Evolutionary conservation across 2,797 vertebrate species (phyloP).

Genomic region (Spinus pinus): DNA sequence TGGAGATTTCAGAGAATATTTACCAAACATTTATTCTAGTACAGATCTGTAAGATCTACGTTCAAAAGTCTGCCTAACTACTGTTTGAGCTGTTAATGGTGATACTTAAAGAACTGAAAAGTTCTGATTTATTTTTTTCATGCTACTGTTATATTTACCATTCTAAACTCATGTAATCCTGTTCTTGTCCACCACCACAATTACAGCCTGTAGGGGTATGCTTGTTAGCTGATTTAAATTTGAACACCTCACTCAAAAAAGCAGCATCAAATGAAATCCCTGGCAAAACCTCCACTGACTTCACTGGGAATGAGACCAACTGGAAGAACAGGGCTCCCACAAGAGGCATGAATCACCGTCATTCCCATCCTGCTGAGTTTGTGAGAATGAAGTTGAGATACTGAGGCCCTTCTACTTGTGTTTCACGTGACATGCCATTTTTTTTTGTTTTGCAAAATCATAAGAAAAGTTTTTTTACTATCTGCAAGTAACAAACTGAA

Average conservation of each 20-base stretch:
- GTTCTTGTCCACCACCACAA: background rate
- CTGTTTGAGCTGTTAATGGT: background rate
- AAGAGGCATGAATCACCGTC: constrained; percentile 21
- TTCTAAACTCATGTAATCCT: background rate
- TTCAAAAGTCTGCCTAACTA: background rate
- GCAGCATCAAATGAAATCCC: background rate
- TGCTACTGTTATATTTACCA: background rate
- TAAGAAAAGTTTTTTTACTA: background rate
- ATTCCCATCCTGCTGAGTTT: constrained; percentile 21
- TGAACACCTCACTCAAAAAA: background rate
- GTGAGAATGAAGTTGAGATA: background rate
- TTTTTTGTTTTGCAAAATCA: background rate
- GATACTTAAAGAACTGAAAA: background rate
- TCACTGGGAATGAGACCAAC: constrained; percentile 41
- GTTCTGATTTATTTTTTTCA: background rate
- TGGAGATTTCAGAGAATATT: background rate
- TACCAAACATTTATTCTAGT: background rate
- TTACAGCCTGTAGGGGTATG: background rate
- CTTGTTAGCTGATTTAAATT: background rate
- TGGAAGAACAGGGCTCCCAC: background rate
- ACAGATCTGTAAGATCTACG: background rate
- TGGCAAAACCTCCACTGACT: constrained; percentile 22
- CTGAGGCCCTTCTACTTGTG: background rate
- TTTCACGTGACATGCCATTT: background rate
- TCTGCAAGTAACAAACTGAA: background rate